Base-by-base conservation (phyloP, 2,888 invertebrate genomes). In the Cheilosia soror region DNA sequence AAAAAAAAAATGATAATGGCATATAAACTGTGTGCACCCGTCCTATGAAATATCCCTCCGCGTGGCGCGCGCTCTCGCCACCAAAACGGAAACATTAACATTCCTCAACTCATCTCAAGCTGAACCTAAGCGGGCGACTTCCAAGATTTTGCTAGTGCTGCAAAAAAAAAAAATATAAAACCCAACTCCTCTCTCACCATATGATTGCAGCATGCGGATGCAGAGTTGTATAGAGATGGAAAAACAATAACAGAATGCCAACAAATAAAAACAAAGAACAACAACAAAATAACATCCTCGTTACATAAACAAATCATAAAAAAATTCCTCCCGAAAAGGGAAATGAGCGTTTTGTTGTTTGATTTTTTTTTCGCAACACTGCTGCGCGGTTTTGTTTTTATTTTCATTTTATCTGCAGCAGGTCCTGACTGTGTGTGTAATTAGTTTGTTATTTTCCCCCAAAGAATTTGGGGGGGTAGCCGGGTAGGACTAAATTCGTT, bases 241-340 rank as follows among this genome's bases (percentile, higher is more conserved):
- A 81, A 85, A 81, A 85, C 85, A 85, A 80, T 81, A 85, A 81
- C 76, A 85, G 76, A 81, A 76, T 63, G 72, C 76, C 55, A 63
- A 44, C 15, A 42, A 55, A 68, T 76, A 47, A 72, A 85, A 40
- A 62, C 27, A 71, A 75, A 73, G 58, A 51, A 82, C 57, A 44
- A 72, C 47, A 47, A 15, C 51, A 58, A 44, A 75, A 66, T 58
- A 78, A 57, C 62, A 66, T 57, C 62, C 72, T 80, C 76, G 72
- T 85, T 81, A 72, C 77, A 77, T 85, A 85, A 85, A 85, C 85
- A 85, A 81, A 85, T 85, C 85, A 85, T 85, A 85, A 81, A 83
- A 85, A 78, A 80, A 85, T 85, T 85, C 85, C 72, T 77, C 68
- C 66, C 62, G 76, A 85, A 85, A 85, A 85, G 85, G 85, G 77